These are phyloP conservation scores for Ellobius talpinus DNA, from an alignment of 2,113 vertebrate genomes.

Conservation along the genomic window DNA sequence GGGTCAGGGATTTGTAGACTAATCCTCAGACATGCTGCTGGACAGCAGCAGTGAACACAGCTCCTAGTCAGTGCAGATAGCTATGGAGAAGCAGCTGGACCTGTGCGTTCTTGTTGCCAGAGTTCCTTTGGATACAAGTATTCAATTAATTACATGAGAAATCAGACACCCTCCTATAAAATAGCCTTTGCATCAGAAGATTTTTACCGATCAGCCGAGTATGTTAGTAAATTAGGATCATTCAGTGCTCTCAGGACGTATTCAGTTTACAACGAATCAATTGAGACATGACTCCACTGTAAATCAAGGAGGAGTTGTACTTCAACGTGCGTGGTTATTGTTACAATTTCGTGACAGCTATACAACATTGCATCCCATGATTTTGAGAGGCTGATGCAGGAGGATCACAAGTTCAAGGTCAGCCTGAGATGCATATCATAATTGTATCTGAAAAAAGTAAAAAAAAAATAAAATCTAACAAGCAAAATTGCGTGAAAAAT, in stretches of 20 bases:
- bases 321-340: background rate
- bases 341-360: background rate
- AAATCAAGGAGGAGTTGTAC: background rate
- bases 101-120: background rate
- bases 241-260: background rate
- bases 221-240: no score
- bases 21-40: background rate
- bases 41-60: background rate
- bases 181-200: background rate
- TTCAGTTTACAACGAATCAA: background rate
- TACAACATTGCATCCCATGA: background rate
- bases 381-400: background rate
- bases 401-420: background rate
- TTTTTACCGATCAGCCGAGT: background rate
- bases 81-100: background rate
- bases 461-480: background rate
- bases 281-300: background rate
- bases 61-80: background rate
- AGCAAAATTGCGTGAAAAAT: background rate
- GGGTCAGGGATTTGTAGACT: no score
- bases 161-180: background rate
- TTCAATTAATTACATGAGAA: background rate
- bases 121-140: background rate
- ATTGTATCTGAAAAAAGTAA: background rate
- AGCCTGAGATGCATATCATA: background rate